Base-by-base conservation (phyloP, 2,113 vertebrate species). In the Gadus chalcogrammus region DNA sequence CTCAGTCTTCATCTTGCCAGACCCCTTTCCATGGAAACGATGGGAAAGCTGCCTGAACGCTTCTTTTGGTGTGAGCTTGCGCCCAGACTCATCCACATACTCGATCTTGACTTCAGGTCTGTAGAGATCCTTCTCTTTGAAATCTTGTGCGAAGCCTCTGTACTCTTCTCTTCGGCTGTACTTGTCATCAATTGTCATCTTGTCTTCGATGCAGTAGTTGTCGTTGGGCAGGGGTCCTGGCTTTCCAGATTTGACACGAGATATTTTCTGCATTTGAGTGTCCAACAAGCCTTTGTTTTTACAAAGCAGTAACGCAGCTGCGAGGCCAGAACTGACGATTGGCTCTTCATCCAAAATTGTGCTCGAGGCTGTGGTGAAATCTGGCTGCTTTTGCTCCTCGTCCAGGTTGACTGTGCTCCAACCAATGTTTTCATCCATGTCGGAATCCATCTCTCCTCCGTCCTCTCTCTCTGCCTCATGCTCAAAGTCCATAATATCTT, bases 1-100 rank as follows among this genome's bases (percentile, higher is more conserved):
- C 82, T 96, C 95, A 0, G 95, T 97, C 85, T 97, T 98, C 94
- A 98, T 96, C 89, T 96, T 97, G 76, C 95, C 94, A 0, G 95
- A 97, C 7, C 95, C 95, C 69, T 97, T 98, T 0, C 95, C 95
- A 0, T 97, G 91, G 91, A 98, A 97, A 58, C 93, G 91, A 77
- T 97, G 96, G 0, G 96, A 97, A 2, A 98, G 91, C 83, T 98
- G 96, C 38, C 95, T 89, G 91, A 97, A 98, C 0, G 96, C 95
- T 92, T 97, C 94, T 87, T 97, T 97, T 11, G 94, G 95, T 0
- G 92, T 94, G 9, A 94, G 95, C 31, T 91, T 96, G 17, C 95
- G 90, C 11, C 96, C 96, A 0, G 95, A 96, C 78, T 97, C 95
- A 0, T 97, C 95, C 71, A 97, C 94, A 0, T 98, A 97, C 80